Percentiles rank a stretch among this genome's conserved stretches.
Conservation (phyloP, 2,113 vertebrate species). For the Anoura caudifer region DNA sequence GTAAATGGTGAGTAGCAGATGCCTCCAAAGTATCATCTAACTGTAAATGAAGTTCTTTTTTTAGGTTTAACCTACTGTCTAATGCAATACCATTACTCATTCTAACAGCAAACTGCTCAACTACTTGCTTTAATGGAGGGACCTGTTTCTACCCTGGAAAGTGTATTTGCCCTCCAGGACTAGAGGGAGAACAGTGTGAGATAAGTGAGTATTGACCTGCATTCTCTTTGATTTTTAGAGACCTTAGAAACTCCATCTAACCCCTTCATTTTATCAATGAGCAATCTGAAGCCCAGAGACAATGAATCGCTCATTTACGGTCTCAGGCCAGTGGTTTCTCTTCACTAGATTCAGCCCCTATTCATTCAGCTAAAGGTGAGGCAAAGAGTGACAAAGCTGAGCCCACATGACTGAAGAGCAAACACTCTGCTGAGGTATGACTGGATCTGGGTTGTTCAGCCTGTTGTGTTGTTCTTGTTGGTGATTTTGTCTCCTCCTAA, state of each 20-base stretch:
- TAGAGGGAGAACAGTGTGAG: constrained; percentile 89
- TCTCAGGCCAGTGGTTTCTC: neutral
- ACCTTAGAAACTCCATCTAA: neutral
- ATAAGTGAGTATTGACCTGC: constrained; percentile 84
- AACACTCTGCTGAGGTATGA: neutral
- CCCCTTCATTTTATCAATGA: neutral
- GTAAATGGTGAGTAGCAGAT: neutral
- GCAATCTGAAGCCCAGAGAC: neutral
- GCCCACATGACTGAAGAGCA: neutral
- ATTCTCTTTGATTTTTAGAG: neutral
- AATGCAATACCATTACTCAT: constrained; percentile 6
- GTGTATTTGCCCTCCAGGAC: constrained; percentile 89
- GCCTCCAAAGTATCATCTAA: neutral
- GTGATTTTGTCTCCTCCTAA: neutral
- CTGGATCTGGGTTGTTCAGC: neutral
- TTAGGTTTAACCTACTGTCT: neutral
- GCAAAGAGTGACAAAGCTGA: neutral
- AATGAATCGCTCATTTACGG: neutral
- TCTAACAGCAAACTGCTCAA: constrained; percentile 88
- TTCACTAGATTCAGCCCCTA: neutral
- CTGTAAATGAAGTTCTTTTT: neutral
- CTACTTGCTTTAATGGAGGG: constrained; percentile 90
- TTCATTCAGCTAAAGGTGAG: neutral
- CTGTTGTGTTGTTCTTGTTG: neutral
- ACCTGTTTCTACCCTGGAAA: constrained; percentile 92